Evolutionary conservation across 1,140 invertebrate species (phyloP), one percentile per base, ranked within the genome.

Genomic region (Zaprionus ghesquierei): DNA sequence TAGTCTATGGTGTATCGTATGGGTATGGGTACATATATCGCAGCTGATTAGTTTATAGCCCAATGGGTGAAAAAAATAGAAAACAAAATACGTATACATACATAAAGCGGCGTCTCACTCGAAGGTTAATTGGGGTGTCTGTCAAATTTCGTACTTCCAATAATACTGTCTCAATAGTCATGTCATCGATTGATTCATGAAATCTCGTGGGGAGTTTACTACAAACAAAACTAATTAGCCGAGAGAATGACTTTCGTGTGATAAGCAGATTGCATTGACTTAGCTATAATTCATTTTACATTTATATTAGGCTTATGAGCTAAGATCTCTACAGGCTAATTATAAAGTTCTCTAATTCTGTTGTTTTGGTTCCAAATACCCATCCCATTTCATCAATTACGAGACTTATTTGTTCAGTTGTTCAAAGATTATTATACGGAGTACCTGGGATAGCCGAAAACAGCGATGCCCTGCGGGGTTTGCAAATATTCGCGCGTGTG

Each of bases 41-140:
- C 61, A 65, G 20, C 72, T 63, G 75, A 84, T 84, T 77, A 81
- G 62, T 62, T 77, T 64, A 54, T 54, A 44, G 50, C 61, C 35
- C 60, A 53, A 25, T 51, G 59, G 63, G 62, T 49, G 50, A 69
- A 79, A 65, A 80, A 72, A 59, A 35, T 53, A 15, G 31, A 60
- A 60, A 62, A 61, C 46, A 61, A 59, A 59, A 22, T 58, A 58
- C 35, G 27, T 29, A 54, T 38, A 54, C 64, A 69, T 22, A 61
- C 54, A 62, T 31, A 75, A 54, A 18, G 41, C 18, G 18, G 2
- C 20, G 35, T 41, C 64, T 74, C 75, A 78, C 63, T 53, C 50
- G 82, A 86, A 86, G 81, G 81, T 81, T 87, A 87, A 63, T 72
- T 68, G 70, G 54, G 41, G 44, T 51, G 66, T 59, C 54, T 66